These are phyloP conservation scores for Selenia dentaria DNA, from an alignment of 2,888 invertebrate species.

Conservation along the genomic window DNA sequence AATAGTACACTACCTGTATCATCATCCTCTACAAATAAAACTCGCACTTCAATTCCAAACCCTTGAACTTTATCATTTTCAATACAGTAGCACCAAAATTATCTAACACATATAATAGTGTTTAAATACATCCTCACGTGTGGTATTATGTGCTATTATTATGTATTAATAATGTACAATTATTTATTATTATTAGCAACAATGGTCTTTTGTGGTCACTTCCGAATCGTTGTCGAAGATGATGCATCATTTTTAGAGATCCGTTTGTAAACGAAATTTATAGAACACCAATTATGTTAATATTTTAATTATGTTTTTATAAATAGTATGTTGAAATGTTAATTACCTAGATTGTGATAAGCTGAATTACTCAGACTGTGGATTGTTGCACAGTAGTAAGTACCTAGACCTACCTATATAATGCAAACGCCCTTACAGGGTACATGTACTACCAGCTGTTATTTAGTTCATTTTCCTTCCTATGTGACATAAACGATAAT, in stretches of 20 bases:
- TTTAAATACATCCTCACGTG: constrained; percentile 20
- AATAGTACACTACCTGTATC: constrained; percentile 1
- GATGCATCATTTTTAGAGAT: constrained; percentile 5
- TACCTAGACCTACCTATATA: no score
- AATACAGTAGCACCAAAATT: constrained; percentile 18
- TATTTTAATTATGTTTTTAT: no score
- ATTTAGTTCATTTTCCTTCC: no score
- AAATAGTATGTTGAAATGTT: no score
- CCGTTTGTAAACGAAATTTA: background rate
- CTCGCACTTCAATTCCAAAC: constrained; percentile 9
- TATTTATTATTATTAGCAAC: constrained; percentile 19
- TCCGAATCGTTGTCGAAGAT: constrained; percentile 12
- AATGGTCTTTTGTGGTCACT: constrained; percentile 18
- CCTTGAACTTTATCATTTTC: constrained; percentile 15
- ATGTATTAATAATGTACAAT: constrained; percentile 17
- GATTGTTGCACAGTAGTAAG: no score
- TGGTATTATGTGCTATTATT: constrained; percentile 15
- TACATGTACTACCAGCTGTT: no score
- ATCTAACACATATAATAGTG: constrained; percentile 17
- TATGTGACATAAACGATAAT: no score
- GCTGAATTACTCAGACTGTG: no score
- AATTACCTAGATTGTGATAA: no score
- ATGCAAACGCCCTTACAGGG: no score
- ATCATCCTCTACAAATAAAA: constrained; percentile 4
- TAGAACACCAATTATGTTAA: no score